Evolutionary conservation across 1,140 invertebrate genomes (phyloP).

Genomic region (Mizuhopecten yessoensis): DNA sequence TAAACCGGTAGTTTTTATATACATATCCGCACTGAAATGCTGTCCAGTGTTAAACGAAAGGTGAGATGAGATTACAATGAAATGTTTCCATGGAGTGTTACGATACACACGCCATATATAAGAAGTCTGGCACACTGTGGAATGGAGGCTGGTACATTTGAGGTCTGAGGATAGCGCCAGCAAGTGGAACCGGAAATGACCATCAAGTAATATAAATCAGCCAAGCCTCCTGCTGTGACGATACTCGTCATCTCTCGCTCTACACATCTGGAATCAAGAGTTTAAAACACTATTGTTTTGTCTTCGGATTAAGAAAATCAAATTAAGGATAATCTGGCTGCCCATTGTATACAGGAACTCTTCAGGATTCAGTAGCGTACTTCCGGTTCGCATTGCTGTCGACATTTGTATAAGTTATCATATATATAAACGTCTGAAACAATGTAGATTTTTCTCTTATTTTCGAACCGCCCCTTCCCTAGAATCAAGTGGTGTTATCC

Average conservation of each 20-base stretch:
- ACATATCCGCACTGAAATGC: no score
- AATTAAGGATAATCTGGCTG: neutral
- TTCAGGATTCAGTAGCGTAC: neutral
- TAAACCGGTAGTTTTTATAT: no score
- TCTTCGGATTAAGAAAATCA: neutral
- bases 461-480: neutral
- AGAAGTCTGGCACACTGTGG: no score
- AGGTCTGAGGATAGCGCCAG: neutral
- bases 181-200: neutral
- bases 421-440: neutral
- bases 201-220: neutral
- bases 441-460: neutral
- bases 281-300: conserved; percentile 20
- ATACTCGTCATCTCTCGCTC: neutral
- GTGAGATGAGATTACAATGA: no score
- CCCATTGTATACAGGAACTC: neutral
- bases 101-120: no score
- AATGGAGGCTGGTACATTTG: no score
- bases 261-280: neutral
- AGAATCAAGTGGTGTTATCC: neutral
- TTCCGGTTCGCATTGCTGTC: conserved; percentile 1
- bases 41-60: no score
- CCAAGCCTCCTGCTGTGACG: neutral
- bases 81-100: no score
- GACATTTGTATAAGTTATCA: neutral